Evolutionary conservation across 1,140 invertebrate species (phyloP).

Genomic region (Calephelis virginiensis): DNA sequence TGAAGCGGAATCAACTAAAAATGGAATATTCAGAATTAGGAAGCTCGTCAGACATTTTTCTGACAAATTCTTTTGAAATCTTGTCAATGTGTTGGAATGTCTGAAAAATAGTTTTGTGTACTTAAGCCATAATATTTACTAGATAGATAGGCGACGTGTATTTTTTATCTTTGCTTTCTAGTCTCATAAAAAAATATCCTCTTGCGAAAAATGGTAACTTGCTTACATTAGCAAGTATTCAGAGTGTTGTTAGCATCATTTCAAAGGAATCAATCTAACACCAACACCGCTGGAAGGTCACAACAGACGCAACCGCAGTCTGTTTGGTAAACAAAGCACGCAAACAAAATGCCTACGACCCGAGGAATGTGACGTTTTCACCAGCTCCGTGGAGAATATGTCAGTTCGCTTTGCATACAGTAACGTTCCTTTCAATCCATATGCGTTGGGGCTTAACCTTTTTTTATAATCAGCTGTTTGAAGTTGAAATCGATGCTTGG

Average conservation of each 20-base stretch:
- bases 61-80: too few species aligned
- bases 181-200: too few species aligned
- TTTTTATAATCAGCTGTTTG: background rate
- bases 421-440: constrained; percentile 9
- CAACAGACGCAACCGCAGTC: constrained; percentile 35
- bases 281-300: constrained; percentile 43
- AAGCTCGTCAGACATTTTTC: too few species aligned
- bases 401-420: constrained; percentile 20
- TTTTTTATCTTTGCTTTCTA: too few species aligned
- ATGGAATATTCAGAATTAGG: too few species aligned
- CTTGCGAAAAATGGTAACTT: too few species aligned
- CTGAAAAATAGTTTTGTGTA: too few species aligned
- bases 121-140: too few species aligned
- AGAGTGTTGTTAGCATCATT: constrained; percentile 15
- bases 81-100: too few species aligned
- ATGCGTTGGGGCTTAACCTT: background rate
- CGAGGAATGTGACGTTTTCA: constrained; percentile 55
- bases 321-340: constrained; percentile 55
- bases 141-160: too few species aligned
- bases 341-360: constrained; percentile 37
- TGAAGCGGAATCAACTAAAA: too few species aligned
- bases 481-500: too few species aligned
- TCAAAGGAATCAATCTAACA: constrained; percentile 28
- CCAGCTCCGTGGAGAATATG: constrained; percentile 32
- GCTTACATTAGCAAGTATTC: background rate